A percentile compares a stretch with the other conserved stretches of the same genome.
phyloP scores from a whole-genome alignment of 2,113 vertebrate species.

The Falco punctatus region DNA sequence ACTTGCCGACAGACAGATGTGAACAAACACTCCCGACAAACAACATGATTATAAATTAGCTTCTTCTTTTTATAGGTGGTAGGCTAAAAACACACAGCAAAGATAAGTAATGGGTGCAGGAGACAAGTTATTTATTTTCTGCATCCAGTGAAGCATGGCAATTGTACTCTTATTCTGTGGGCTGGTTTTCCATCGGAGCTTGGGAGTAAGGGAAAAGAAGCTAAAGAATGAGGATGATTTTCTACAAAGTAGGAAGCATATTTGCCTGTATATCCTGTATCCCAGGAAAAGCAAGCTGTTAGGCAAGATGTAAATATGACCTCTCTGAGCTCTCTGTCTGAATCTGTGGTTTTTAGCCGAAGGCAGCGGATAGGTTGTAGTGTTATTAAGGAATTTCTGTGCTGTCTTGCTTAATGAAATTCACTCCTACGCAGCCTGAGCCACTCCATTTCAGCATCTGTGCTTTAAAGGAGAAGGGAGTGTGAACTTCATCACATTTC shows the following conservation, averaged over 20 bases:
- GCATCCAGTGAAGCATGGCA: background rate
- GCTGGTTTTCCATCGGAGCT: background rate
- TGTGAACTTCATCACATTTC: background rate
- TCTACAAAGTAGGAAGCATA: background rate
- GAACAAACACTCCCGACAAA: slow-evolving; percentile 53
- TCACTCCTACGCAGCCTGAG: background rate
- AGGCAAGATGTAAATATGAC: background rate
- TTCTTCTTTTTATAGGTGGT: slow-evolving; percentile 28
- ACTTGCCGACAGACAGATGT: slow-evolving; percentile 65
- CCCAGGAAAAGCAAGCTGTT: background rate
- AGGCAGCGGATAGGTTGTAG: background rate
- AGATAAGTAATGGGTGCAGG: slow-evolving; percentile 52
- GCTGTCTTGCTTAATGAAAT: slow-evolving; percentile 1
- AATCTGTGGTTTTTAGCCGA: background rate
- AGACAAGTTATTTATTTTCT: slow-evolving; percentile 58
- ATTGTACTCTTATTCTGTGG: background rate
- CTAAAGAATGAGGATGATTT: background rate
- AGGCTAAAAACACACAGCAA: slow-evolving; percentile 43
- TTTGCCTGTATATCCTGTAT: background rate
- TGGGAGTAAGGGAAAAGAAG: background rate
- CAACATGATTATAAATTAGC: slow-evolving; percentile 67
- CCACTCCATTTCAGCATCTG: background rate
- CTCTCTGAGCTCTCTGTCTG: background rate
- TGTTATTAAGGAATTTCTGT: background rate
- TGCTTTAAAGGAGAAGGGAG: background rate